Evolutionary conservation across 2,113 vertebrate species (phyloP).

Genomic region (Girardinichthys multiradiatus): DNA sequence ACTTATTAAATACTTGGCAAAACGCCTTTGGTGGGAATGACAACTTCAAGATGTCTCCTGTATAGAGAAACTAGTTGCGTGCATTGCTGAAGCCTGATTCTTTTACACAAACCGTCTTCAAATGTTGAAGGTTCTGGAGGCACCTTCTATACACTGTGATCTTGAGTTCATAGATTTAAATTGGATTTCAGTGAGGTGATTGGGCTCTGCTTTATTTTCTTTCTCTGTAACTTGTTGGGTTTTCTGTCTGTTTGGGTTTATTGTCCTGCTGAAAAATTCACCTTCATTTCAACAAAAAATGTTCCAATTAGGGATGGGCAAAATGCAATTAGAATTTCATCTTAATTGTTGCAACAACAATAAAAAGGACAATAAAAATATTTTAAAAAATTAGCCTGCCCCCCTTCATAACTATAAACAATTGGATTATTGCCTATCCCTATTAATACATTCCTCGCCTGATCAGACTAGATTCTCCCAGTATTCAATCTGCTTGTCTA

Average conservation of each 20-base stretch:
- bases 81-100: too few species aligned
- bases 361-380: background rate
- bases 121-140: background rate
- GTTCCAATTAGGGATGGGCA: background rate
- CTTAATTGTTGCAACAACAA: background rate
- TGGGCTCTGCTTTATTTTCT: background rate
- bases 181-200: background rate
- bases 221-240: too few species aligned
- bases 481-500: background rate
- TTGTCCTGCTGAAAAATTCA: too few species aligned
- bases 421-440: background rate
- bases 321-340: background rate
- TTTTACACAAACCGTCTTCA: background rate
- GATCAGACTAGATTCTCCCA: background rate
- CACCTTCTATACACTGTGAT: background rate
- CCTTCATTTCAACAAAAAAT: background rate
- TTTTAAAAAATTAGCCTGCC: too few species aligned
- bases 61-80: background rate
- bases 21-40: background rate
- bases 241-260: too few species aligned
- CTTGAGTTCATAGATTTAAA: background rate
- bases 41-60: background rate
- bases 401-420: too few species aligned
- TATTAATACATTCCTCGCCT: background rate
- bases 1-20: too few species aligned